These are phyloP conservation scores for Atlantisia rogersi DNA, from an alignment of 2,113 vertebrate genomes.

Conservation along the genomic window DNA sequence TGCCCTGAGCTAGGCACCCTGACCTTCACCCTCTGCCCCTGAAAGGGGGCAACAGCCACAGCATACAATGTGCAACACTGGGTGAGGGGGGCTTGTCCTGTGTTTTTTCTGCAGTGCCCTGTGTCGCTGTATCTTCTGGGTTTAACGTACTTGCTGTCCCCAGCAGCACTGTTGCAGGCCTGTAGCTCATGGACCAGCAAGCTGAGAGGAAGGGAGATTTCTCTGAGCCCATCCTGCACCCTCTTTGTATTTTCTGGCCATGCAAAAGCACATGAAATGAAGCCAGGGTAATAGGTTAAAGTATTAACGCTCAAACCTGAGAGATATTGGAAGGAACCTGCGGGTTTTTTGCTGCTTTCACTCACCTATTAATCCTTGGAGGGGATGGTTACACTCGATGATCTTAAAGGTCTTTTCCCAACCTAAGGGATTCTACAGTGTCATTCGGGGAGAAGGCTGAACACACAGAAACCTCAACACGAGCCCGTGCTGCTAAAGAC, in stretches of 20 bases:
- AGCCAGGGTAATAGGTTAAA: neutral
- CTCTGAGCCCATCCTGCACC: neutral
- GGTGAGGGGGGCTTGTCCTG: neutral
- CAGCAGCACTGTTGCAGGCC: neutral
- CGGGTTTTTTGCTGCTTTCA: neutral
- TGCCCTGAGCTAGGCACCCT: neutral
- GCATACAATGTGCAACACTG: no score
- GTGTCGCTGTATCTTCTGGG: neutral
- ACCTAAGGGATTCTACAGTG: no score
- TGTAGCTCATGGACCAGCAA: neutral
- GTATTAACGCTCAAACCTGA: neutral
- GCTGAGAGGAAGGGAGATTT: neutral
- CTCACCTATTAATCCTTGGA: neutral
- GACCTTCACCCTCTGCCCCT: neutral
- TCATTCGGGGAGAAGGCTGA: neutral
- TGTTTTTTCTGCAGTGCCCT: neutral
- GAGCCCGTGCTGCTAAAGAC: neutral
- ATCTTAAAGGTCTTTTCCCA: no score
- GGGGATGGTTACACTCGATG: no score
- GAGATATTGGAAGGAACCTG: neutral
- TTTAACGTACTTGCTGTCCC: neutral
- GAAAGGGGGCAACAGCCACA: accelerated
- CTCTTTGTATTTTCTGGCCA: neutral
- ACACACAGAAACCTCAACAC: neutral
- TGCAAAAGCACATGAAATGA: neutral